Base-by-base conservation (phyloP, 2,113 vertebrate species). In the Plecturocebus donacophilus region DNA sequence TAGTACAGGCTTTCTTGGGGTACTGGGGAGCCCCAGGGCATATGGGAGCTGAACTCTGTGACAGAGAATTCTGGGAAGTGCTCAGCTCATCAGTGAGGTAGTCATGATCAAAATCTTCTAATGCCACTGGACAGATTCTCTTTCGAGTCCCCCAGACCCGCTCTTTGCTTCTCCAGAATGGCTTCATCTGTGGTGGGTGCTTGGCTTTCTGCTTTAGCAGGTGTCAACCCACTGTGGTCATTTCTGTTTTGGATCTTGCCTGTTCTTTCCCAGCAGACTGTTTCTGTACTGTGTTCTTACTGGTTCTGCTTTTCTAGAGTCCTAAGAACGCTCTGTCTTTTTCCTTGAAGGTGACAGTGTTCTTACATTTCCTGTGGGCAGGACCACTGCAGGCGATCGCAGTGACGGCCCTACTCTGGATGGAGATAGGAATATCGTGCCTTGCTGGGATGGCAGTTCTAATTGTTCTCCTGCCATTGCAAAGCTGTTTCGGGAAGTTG, bases 361-460 rank as follows among this genome's bases (percentile, higher is more conserved):
- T 99, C 97, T 98, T 99, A 97, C 99, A 99, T 98, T 99, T 98
- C 96, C 96, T 99, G 88, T 99, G 99, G 99, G 99, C 99, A 91
- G 99, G 99, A 61, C 99, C 99, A 6, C 97, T 99, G 77, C 99
- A 99, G 96, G 99, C 99, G 2, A 94, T 99, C 0, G 99, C 96
- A 1, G 99, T 99, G 10, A 99, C 99, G 25, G 98, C 95, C 0
- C 99, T 99, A 73, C 99, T 99, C 70, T 99, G 99, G 99, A 82
- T 96, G 83, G 99, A 99, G 97, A 99, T 99, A 32, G 99, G 99
- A 17, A 99, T 99, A 0, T 99, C 99, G 0, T 99, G 99, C 95
- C 98, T 99, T 38, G 99, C 99, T 0, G 99, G 99, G 58, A 99
- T 99, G 99, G 99, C 98, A 4, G 98, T 99, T 61, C 98, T 99